These are phyloP conservation scores for Malthinus flaveolus DNA, from an alignment of 2,888 invertebrate species.

Conservation along the genomic window DNA sequence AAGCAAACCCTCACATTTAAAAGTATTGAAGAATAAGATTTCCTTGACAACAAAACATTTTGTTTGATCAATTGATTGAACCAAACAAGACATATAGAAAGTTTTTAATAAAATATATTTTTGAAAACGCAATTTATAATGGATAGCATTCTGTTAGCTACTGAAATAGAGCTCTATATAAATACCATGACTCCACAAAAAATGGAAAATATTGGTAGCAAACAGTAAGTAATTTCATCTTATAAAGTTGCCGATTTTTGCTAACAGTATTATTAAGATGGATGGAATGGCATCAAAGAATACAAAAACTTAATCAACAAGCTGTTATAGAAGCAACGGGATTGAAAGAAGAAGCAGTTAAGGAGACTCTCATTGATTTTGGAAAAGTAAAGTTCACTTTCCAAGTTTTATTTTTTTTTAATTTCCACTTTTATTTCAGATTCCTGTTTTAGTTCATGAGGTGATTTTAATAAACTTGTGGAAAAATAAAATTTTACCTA, in stretches of 20 bases:
- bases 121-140: slow-evolving; percentile 43
- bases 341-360: slow-evolving; percentile 80
- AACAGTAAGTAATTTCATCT: slow-evolving; percentile 5
- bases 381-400: slow-evolving; percentile 67
- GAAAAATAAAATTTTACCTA: slow-evolving; percentile 80
- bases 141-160: slow-evolving; percentile 62
- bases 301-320: slow-evolving; percentile 87
- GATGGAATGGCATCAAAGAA: slow-evolving; percentile 79
- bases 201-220: slow-evolving; percentile 66
- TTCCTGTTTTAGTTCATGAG: slow-evolving; percentile 78
- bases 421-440: slow-evolving; percentile 55
- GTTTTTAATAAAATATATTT: too few relatives aligned
- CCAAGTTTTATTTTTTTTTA: neutral
- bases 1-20: too few relatives aligned
- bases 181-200: slow-evolving; percentile 69
- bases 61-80: too few relatives aligned
- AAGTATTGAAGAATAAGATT: too few relatives aligned
- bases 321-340: slow-evolving; percentile 79
- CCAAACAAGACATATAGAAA: too few relatives aligned
- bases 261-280: slow-evolving; percentile 58
- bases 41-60: too few relatives aligned
- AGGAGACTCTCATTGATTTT: slow-evolving; percentile 76
- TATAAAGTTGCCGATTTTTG: too few relatives aligned
- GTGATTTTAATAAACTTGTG: slow-evolving; percentile 81
- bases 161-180: slow-evolving; percentile 76